Base-by-base conservation (phyloP, 2,113 vertebrate genomes). In the Carettochelys insculpta region DNA sequence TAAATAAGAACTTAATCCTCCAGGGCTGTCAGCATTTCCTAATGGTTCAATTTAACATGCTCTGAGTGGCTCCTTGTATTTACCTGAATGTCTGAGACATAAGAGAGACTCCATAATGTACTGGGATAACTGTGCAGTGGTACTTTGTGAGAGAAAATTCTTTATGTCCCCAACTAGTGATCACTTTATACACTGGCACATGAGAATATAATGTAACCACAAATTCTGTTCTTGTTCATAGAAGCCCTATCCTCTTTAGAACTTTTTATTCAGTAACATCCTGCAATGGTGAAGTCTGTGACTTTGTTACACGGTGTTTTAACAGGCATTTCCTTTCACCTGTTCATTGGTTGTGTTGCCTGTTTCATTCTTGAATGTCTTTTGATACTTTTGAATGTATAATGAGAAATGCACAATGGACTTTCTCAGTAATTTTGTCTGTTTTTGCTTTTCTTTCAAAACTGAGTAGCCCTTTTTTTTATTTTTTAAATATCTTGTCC, bases 1-100 rank as follows among this genome's bases (percentile, higher is more conserved):
- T 80, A 94, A 92, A 94, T 73, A 85, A 77, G 75, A 77, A 81
- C 87, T 93, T 90, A 93, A 92, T 92, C 83, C 94, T 92, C 80
- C 48, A 78, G 77, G 31, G 11, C 75, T 89, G 80, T 90, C 92
- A 94, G 86, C 87, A 8, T 85, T 95, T 96, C 71, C n/a, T n/a
- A n/a, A 50, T 83, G 34, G 10, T 77, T 58, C 20, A 5, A 79
- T 90, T 82, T 88, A 25, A 75, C 58, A 50, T 87, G 56, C 77
- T 38, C 52, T 85, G 1, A 85, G 71, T 91, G 65, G 65, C 7
- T 5, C 7, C 65, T 90, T 25, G 22, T 38, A 2, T 2, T n/a
- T 10, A 76, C 43, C 2, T 1, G 77, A 68, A 87, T 51, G 8
- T 8, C 87, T 75, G 24, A 73, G 22, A 19, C 16, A 13, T 48